These are phyloP conservation scores for Noctua pronuba DNA, from an alignment of 2,888 invertebrate genomes.

Conservation along the genomic window DNA sequence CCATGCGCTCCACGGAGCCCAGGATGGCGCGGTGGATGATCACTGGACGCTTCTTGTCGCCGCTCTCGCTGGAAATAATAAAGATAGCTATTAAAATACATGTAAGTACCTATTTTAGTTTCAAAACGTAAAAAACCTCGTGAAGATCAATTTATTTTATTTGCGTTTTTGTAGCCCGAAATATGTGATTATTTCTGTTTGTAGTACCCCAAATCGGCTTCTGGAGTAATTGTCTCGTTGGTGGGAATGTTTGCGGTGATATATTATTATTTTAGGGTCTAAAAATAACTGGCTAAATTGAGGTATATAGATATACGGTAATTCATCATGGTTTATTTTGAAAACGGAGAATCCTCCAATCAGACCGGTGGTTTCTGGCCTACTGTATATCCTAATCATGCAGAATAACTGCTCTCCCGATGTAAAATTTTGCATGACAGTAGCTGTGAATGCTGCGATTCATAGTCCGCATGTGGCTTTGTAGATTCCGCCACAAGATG, in stretches of 20 bases:
- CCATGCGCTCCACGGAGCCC: slow-evolving; percentile 99
- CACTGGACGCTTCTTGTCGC: slow-evolving; percentile 97
- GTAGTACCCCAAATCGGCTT: not conserved
- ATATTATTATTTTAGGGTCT: not conserved
- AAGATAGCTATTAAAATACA: not conserved
- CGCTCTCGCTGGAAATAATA: slow-evolving; percentile 92
- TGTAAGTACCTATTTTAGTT: not conserved
- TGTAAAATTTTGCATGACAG: not conserved
- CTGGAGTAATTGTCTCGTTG: not conserved
- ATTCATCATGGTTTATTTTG: not conserved
- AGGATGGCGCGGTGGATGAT: slow-evolving; percentile 99
- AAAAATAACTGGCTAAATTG: not conserved
- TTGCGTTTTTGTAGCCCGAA: not conserved
- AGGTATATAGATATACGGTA: not conserved
- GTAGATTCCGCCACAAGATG: not conserved
- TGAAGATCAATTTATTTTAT: not conserved
- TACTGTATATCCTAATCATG: not conserved
- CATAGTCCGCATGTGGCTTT: not conserved
- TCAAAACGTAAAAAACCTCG: not conserved
- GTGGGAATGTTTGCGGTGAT: not conserved
- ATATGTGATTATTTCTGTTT: not conserved
- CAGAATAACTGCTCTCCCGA: not conserved
- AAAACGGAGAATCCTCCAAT: not conserved
- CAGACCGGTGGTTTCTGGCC: not conserved
- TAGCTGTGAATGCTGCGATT: not conserved